These are phyloP conservation scores for Drosophila parthenogenetica DNA, from an alignment of 2,888 invertebrate genomes.

Conservation along the genomic window DNA sequence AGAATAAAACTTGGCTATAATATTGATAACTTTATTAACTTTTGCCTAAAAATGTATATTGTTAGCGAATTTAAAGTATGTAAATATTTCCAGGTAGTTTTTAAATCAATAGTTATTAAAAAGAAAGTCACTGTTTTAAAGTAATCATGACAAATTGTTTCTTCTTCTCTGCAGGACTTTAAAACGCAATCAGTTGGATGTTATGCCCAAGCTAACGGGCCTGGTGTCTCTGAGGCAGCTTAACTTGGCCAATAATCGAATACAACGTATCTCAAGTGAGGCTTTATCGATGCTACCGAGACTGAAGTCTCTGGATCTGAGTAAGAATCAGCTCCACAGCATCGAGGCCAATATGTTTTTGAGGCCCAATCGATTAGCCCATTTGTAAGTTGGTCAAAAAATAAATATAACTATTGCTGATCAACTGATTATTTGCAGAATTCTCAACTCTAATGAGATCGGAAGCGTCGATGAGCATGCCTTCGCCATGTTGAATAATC, in stretches of 20 bases:
- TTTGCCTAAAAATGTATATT: too few relatives aligned
- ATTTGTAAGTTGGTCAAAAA: slow-evolving; percentile 71
- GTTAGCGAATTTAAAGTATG: too few relatives aligned
- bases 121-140: too few relatives aligned
- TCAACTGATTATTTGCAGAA: slow-evolving; percentile 85
- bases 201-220: slow-evolving; percentile 92
- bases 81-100: too few relatives aligned
- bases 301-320: slow-evolving; percentile 84
- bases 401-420: slow-evolving; percentile 3
- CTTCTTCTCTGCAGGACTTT: slow-evolving; percentile 83
- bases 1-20: too few relatives aligned
- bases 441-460: slow-evolving; percentile 91
- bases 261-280: slow-evolving; percentile 92
- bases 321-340: slow-evolving; percentile 85
- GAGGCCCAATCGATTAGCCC: slow-evolving; percentile 68
- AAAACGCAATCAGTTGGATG: slow-evolving; percentile 92
- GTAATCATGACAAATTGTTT: background rate
- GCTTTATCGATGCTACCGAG: slow-evolving; percentile 91
- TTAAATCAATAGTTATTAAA: too few relatives aligned
- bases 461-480: slow-evolving; percentile 89
- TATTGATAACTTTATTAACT: too few relatives aligned
- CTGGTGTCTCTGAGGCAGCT: slow-evolving; percentile 90
- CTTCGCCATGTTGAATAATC: slow-evolving; percentile 89
- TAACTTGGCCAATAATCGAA: slow-evolving; percentile 92
- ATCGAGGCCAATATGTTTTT: slow-evolving; percentile 86